Conservation (phyloP, 2,888 invertebrate species). For the Drosophila melanocephala region DNA sequence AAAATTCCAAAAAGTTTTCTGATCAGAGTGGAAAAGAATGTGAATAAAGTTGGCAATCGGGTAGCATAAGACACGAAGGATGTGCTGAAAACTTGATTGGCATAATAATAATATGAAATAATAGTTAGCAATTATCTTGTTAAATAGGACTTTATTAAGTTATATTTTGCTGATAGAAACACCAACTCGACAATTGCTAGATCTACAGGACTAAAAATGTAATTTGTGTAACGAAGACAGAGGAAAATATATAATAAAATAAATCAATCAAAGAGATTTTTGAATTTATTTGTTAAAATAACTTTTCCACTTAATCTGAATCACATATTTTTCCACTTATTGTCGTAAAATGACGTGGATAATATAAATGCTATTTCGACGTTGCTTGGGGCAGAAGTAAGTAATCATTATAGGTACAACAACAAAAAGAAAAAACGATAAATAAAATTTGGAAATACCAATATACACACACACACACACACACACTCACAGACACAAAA, state of each 20-base stretch:
- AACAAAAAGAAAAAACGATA: slow-evolving; percentile 54
- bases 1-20: slow-evolving; percentile 24
- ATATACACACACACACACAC: slow-evolving; percentile 18
- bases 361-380: slow-evolving; percentile 34
- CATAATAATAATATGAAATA: not conserved
- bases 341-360: slow-evolving; percentile 48
- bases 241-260: not conserved
- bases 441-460: slow-evolving; percentile 55
- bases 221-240: not conserved
- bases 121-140: not conserved
- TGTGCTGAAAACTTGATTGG: slow-evolving; percentile 1
- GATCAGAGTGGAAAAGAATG: slow-evolving; percentile 8
- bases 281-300: slow-evolving; percentile 5
- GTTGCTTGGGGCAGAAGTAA: slow-evolving; percentile 27
- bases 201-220: not conserved
- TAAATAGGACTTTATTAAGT: not conserved
- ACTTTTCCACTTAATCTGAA: slow-evolving; percentile 37
- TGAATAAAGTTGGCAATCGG: not conserved
- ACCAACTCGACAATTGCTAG: not conserved
- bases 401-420: slow-evolving; percentile 39
- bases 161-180: not conserved
- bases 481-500: not conserved
- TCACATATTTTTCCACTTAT: slow-evolving; percentile 56
- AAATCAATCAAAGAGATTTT: not conserved
- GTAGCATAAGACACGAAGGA: not conserved